Evolutionary conservation across 2,888 invertebrate genomes (phyloP), one percentile per base, ranked within the genome.

Genomic region (Epinotia bilunana): DNA sequence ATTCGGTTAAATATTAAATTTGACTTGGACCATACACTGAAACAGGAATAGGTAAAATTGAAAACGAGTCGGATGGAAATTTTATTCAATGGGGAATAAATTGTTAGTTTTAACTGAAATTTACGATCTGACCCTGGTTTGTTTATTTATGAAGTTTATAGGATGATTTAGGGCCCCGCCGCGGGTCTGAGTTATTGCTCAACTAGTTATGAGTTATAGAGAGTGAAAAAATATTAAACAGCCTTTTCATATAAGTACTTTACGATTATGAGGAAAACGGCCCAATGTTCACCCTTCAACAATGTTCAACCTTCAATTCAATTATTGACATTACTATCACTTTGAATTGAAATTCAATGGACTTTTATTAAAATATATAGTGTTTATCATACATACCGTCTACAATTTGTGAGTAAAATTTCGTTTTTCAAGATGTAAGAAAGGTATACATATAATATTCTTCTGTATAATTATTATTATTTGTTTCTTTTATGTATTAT

Each of bases 141-240:
- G 84, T 84, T 84, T 84, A 84, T 83, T 85, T 84, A 83, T 81
- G 75, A 82, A 81, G 80, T 80, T 68, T 72, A 64, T 68, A 74
- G 78, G 75, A 78, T 82, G 81, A 81, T 83, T 81, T 79, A 82
- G 81, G 76, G 78, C 70, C 76, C 72, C 73, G 65, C 69, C 74
- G 64, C 69, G 72, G 79, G 82, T 55, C 7, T 75, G 71, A 80
- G 78, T 78, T 80, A 78, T 67, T 65, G 69, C 74, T 67, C 53
- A 55, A 74, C 69, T 63, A 75, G 28, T 28, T 11, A 46, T 23
- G 58, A 69, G 43, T 58, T 69, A 58, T 69, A 67, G 69, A 69
- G 69, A 63, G 33, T 64, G 74, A 63, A 70, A 70, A 70, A 60
- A 70, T 18, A 58, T 60, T 23, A 16, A 18, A 39, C 39, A 12